Base-by-base conservation (phyloP, 2,797 vertebrate species). In the Acrocephalus scirpaceus region DNA sequence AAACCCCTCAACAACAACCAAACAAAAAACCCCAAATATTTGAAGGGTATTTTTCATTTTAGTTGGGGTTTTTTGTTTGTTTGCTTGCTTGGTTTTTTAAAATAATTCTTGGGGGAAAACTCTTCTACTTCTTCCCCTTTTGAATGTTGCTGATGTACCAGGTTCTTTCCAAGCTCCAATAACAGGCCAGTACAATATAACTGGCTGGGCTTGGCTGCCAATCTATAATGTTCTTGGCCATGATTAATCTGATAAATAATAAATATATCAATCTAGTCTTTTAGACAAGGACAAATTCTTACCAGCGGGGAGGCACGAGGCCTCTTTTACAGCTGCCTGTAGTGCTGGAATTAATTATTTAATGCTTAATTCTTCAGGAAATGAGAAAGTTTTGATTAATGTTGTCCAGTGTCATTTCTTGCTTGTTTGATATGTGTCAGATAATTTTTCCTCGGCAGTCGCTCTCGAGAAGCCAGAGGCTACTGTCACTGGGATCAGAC, bases 241-340 rank as follows among this genome's bases (percentile, higher is more conserved):
- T 99, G 99, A 99, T 99, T 99, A 99, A 99, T 99, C 99, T 99
- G 99, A 99, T 99, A 99, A 99, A 99, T 99, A 99, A 99, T 99
- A 99, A 99, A 99, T 99, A 99, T 99, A 99, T 99, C 99, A 99
- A 99, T 99, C 99, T 99, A 99, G 98, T 98, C 97, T 98, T 98
- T 99, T 98, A 98, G 99, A 99, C 99, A 99, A 99, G 99, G 99
- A 99, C 99, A 99, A 99, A 99, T 99, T 99, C 98, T 99, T 98
- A 99, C 97, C 99, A 99, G 99, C 99, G 97, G 99, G 99, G 98
- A 98, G 98, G 98, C 98, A 98, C 95, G 98, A 98, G 98, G 98
- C 98, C 98, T 98, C 98, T 99, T 99, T 98, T 98, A 98, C 98
- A 98, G 98, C 98, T 98, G 98, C 98, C 98, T 99, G 98, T 98